Percentiles rank a stretch among this genome's conserved stretches.
These are phyloP conservation scores for Plecotus auritus DNA, from an alignment of 2,113 vertebrate species.

Conservation along the genomic window DNA sequence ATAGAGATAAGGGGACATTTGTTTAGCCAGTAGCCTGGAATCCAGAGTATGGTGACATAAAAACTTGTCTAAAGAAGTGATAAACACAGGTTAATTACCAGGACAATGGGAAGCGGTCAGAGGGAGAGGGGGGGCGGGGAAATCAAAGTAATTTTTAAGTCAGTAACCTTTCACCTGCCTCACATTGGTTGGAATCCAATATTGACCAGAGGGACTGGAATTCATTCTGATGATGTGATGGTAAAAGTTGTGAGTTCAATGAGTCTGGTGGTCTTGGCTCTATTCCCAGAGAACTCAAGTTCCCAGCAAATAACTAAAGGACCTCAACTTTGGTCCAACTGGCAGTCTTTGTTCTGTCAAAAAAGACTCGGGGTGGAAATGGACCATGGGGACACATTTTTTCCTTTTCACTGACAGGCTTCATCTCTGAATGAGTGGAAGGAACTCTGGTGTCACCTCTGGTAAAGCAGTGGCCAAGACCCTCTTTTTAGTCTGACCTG, in stretches of 20 bases:
- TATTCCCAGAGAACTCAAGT: slow-evolving; percentile 53
- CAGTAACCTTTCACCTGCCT: slow-evolving; percentile 49
- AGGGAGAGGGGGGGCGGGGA: neutral
- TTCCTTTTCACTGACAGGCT: slow-evolving; percentile 49
- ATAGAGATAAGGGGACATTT: slow-evolving; percentile 50
- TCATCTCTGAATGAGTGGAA: slow-evolving; percentile 42
- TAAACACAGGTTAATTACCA: slow-evolving; percentile 20
- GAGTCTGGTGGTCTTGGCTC: slow-evolving; percentile 64
- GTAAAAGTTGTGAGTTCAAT: slow-evolving; percentile 34
- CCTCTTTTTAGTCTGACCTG: neutral
- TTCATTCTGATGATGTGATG: slow-evolving; percentile 66
- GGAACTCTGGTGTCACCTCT: neutral
- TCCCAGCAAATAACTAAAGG: slow-evolving; percentile 54
- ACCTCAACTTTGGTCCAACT: slow-evolving; percentile 59
- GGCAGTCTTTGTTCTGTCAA: slow-evolving; percentile 37
- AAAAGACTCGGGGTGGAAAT: slow-evolving; percentile 50
- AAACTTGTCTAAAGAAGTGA: neutral
- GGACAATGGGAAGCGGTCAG: neutral
- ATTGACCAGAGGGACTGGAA: slow-evolving; percentile 27
- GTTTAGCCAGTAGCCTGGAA: slow-evolving; percentile 39
- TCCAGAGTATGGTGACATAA: neutral
- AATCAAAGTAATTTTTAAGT: slow-evolving; percentile 43
- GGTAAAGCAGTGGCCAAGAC: neutral
- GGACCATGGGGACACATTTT: slow-evolving; percentile 2
- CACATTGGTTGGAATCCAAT: slow-evolving; percentile 43